phyloP scores from a whole-genome alignment of 2,888 invertebrate genomes.

The Cerastoderma edule region DNA sequence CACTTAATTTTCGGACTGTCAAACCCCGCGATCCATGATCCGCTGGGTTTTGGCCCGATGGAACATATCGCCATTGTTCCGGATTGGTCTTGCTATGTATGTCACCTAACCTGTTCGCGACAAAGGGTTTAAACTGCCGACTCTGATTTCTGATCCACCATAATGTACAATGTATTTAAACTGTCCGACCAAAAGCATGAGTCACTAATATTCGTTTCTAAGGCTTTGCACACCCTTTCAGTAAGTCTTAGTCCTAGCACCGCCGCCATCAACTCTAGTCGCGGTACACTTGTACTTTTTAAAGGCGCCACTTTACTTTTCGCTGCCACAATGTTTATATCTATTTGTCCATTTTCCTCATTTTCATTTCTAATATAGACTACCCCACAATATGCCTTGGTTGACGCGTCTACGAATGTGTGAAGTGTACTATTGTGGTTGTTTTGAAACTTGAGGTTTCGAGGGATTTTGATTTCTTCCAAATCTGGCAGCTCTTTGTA shows the following conservation, averaged over 20 bases:
- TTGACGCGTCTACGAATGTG: too few relatives aligned
- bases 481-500: too few relatives aligned
- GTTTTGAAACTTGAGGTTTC: too few relatives aligned
- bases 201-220: background rate
- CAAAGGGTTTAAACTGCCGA: constrained; percentile 45
- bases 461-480: too few relatives aligned
- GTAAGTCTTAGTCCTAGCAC: constrained; percentile 25
- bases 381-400: too few relatives aligned
- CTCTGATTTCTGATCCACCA: constrained; percentile 46
- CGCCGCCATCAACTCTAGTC: constrained; percentile 46
- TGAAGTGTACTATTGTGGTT: too few relatives aligned
- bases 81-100: constrained; percentile 45
- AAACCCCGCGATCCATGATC: constrained; percentile 16
- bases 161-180: constrained; percentile 32
- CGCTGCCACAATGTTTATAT: constrained; percentile 26
- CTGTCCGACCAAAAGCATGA: constrained; percentile 7
- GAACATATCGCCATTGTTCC: constrained; percentile 40
- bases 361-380: too few relatives aligned
- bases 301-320: constrained; percentile 48
- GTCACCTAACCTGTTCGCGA: constrained; percentile 57
- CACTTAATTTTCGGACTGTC: background rate
- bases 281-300: constrained; percentile 34
- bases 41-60: constrained; percentile 31
- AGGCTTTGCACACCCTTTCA: background rate
- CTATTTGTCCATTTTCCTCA: background rate